A percentile compares a stretch with the other conserved stretches of the same genome.
phyloP scores from a whole-genome alignment of 2,113 vertebrate genomes.

The Cyanoderma ruficeps region DNA sequence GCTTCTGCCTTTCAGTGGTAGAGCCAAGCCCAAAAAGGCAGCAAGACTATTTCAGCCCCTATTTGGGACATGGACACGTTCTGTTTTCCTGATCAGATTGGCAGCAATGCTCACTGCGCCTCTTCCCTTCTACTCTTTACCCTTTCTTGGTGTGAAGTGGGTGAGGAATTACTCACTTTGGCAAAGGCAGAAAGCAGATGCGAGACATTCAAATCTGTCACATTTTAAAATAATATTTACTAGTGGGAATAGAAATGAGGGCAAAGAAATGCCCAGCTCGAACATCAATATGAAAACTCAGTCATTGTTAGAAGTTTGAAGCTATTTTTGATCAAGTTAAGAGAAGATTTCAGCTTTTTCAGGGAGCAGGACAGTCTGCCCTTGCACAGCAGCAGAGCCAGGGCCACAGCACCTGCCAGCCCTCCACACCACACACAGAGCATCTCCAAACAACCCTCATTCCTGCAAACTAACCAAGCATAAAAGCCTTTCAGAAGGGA shows the following conservation, averaged over 20 bases:
- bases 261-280: neutral
- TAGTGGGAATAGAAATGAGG: neutral
- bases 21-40: constrained; percentile 54
- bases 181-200: constrained; percentile 36
- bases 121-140: constrained; percentile 52
- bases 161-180: constrained; percentile 11
- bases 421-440: neutral
- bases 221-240: constrained; percentile 40
- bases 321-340: neutral
- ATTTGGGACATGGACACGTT: constrained; percentile 54
- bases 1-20: neutral
- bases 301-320: neutral
- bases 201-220: constrained; percentile 7
- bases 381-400: neutral
- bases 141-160: constrained; percentile 61
- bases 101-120: neutral
- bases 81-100: constrained; percentile 55
- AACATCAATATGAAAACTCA: neutral
- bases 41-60: constrained; percentile 45
- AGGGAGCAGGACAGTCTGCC: neutral
- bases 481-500: neutral
- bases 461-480: neutral
- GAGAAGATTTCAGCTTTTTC: neutral
- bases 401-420: neutral
- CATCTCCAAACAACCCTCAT: neutral